Evolutionary conservation across 2,113 vertebrate genomes (phyloP), one percentile per base, ranked within the genome.

Genomic region (Percina caprodes): DNA sequence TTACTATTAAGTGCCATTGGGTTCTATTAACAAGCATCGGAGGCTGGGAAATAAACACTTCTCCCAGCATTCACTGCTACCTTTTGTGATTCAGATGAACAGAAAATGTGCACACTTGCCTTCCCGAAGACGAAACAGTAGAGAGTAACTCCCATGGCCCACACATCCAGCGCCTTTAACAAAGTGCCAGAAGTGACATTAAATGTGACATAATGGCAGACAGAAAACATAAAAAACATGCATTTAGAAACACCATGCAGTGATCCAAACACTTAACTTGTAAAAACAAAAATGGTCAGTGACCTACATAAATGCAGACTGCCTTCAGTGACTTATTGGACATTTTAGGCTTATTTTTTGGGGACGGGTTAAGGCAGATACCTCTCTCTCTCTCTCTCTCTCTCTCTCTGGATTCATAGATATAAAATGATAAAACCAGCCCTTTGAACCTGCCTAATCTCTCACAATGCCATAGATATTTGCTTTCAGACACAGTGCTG

Each of bases 51-150:
- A 76, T 46, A 2, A 77, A 33, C 62, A 65, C 26, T 13, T 21
- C 21, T 35, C 4, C 52, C 46, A 11, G 68, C n/a, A 21, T 79
- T 30, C 23, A 19, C 46, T 51, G 68, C 51, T 45, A 21, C 49
- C 15, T 35, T 69, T 42, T 15, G 23, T 59, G n/a, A 3, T 60
- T 24, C 54, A 70, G 67, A 35, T 45, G 45, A 79, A 48, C 19
- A 66, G 51, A 55, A 48, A 59, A 67, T 42, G 35, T 68, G 45
- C 58, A 51, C 45, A 87, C 97, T 97, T 95, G 95, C 98, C 97
- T 98, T 99, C 56, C 98, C 98, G 0, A 96, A 98, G 81, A 98
- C 92, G 77, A 99, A 98, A 92, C 98, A 99, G 95, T 98, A 98
- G 74, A 99, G 95, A 0, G 98, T 99, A 59, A 99, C 95, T 19